phyloP scores from a whole-genome alignment of 2,113 vertebrate genomes.

The Tiliqua scincoides region DNA sequence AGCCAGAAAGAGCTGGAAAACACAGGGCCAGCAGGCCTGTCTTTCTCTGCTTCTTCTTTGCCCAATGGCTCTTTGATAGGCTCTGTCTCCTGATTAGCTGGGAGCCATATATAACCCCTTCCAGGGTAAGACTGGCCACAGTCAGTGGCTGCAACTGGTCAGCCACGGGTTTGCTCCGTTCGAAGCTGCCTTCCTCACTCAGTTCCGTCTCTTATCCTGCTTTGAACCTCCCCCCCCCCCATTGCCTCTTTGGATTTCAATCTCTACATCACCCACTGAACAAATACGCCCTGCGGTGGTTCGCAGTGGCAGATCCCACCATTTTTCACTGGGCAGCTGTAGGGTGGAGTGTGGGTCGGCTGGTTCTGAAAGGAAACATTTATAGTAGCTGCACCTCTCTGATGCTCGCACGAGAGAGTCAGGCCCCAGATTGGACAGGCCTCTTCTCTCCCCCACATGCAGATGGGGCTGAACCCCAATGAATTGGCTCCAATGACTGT shows the following conservation, averaged over 20 bases:
- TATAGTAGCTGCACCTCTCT: not conserved
- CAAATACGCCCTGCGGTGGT: not conserved
- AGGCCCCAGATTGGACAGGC: too few relatives aligned
- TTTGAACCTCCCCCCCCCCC: too few relatives aligned
- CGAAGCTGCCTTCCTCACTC: not conserved
- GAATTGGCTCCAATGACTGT: not conserved
- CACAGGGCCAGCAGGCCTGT: not conserved
- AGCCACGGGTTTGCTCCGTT: not conserved
- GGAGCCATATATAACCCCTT: not conserved
- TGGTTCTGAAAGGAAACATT: not conserved
- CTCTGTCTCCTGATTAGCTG: too few relatives aligned
- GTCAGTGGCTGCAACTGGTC: not conserved
- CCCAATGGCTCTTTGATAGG: not conserved
- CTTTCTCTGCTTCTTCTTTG: not conserved
- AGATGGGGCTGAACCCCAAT: not conserved
- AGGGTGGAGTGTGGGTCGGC: not conserved
- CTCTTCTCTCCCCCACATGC: not conserved
- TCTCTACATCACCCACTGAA: too few relatives aligned
- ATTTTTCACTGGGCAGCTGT: too few relatives aligned
- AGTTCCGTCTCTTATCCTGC: not conserved
- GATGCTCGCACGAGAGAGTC: not conserved
- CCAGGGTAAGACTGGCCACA: not conserved
- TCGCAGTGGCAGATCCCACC: too few relatives aligned
- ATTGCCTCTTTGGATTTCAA: not conserved
- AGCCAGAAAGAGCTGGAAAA: not conserved